Percentiles rank a stretch among this genome's conserved stretches.
Conservation (phyloP, 2,113 vertebrate species). For the Petaurus breviceps region DNA sequence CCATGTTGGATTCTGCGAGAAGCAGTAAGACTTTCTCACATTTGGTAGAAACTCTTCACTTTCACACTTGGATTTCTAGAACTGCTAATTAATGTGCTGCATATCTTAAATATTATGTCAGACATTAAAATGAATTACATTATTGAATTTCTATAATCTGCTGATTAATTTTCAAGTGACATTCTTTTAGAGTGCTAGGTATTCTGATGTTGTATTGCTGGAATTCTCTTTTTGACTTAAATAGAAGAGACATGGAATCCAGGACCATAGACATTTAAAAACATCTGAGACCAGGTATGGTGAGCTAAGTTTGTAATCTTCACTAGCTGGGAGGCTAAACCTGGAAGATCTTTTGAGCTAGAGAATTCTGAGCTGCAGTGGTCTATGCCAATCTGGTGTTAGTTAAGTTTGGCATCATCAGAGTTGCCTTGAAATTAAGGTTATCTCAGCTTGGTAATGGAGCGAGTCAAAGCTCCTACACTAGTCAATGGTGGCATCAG, state of each 20-base stretch:
- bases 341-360: not conserved
- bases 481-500: not conserved
- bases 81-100: not conserved
- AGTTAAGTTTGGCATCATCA: not conserved
- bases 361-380: not conserved
- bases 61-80: not conserved
- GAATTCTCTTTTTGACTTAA: not conserved
- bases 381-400: not conserved
- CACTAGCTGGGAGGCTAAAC: not conserved
- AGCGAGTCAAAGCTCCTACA: not conserved
- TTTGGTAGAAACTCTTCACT: not conserved
- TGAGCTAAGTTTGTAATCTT: not conserved
- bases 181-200: not conserved
- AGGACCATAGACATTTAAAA: not conserved
- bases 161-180: not conserved
- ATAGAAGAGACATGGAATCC: not conserved
- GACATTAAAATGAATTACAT: not conserved
- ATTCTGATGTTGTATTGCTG: not conserved
- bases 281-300: not conserved
- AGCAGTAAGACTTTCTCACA: not conserved
- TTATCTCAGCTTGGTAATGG: not conserved
- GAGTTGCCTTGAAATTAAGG: not conserved
- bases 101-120: not conserved
- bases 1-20: not conserved
- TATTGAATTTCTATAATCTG: not conserved